Percentiles rank a stretch among this genome's conserved stretches.
phyloP scores from a whole-genome alignment of 2,888 invertebrate species.

The Notodonta dromedarius region DNA sequence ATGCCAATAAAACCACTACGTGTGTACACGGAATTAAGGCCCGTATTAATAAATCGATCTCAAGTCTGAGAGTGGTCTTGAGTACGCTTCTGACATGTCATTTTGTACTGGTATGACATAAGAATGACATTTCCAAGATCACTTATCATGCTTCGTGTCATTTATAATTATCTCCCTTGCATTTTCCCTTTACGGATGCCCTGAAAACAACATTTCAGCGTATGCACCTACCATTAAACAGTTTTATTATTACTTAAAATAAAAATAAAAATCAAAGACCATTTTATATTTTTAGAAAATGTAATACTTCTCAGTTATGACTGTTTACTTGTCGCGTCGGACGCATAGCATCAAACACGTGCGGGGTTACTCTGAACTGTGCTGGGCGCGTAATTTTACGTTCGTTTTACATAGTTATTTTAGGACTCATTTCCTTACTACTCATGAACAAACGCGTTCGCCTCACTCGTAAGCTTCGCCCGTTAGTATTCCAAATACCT shows the following conservation, averaged over 20 bases:
- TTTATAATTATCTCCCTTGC: constrained; percentile 17
- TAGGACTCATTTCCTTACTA: constrained; percentile 54
- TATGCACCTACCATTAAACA: neutral
- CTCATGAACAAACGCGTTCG: constrained; percentile 38
- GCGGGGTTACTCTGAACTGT: constrained; percentile 52
- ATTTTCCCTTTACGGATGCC: constrained; percentile 18
- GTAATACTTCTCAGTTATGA: constrained; percentile 17
- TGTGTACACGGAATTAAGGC: neutral
- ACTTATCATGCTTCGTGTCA: constrained; percentile 16
- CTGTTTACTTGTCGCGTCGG: constrained; percentile 35
- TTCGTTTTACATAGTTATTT: constrained; percentile 59
- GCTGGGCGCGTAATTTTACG: constrained; percentile 58
- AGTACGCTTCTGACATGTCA: too few species aligned
- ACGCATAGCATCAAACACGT: constrained; percentile 52
- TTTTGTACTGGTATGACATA: too few species aligned
- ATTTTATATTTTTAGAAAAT: constrained; percentile 25
- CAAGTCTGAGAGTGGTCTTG: too few species aligned
- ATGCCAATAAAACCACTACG: constrained; percentile 23
- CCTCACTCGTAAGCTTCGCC: constrained; percentile 17
- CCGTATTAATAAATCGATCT: too few species aligned
- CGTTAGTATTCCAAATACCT: constrained; percentile 28
- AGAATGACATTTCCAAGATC: too few species aligned
- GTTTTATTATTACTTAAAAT: constrained; percentile 14
- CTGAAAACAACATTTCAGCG: neutral
- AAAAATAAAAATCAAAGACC: constrained; percentile 26